A percentile compares a stretch with the other conserved stretches of the same genome.
Evolutionary conservation across 2,797 vertebrate species (phyloP).

Genomic region (Gymnothorax reevesii): DNA sequence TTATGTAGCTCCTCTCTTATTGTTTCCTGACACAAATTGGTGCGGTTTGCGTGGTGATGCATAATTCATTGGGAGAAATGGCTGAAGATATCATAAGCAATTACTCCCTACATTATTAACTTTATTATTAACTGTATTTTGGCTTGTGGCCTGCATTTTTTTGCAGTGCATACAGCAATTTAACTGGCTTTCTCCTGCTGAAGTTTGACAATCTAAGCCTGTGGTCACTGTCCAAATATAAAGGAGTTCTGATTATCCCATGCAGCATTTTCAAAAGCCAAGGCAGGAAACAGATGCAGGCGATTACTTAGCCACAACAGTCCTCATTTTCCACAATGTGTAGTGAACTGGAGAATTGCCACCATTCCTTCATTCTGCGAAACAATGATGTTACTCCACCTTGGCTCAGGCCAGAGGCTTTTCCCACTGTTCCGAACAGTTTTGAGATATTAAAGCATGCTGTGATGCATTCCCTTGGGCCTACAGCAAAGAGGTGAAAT

Average conservation of each 20-base stretch:
- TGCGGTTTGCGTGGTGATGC: not conserved
- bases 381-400: constrained; percentile 15
- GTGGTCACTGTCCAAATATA: not conserved
- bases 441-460: not conserved
- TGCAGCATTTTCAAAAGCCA: not conserved
- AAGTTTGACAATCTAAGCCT: not conserved
- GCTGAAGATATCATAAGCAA: not conserved
- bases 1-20: not conserved
- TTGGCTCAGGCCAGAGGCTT: too few relatives aligned
- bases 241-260: not conserved
- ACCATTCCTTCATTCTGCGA: not conserved
- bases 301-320: not conserved
- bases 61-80: not conserved
- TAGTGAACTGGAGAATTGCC: not conserved
- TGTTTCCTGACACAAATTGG: not conserved
- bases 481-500: not conserved
- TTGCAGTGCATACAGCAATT: not conserved
- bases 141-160: not conserved
- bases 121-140: not conserved
- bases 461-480: not conserved
- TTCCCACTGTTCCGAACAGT: not conserved
- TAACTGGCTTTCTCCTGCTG: not conserved
- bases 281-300: not conserved
- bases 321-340: constrained; percentile 14
- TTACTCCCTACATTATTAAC: not conserved